Base-by-base conservation (phyloP, 2,888 invertebrate species). In the Acrobasis suavella region DNA sequence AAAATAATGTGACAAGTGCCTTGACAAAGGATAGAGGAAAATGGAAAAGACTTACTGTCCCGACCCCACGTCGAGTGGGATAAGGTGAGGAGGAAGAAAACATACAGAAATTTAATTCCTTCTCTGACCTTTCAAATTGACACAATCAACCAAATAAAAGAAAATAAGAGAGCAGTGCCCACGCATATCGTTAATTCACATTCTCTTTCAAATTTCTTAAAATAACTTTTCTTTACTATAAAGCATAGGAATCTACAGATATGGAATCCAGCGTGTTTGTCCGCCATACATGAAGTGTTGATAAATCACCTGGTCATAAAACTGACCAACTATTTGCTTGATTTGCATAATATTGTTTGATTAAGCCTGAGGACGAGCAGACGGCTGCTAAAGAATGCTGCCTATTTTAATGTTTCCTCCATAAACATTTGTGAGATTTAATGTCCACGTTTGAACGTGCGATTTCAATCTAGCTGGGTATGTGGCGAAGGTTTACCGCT, bases 261-360 rank as follows among this genome's bases (percentile, higher is more conserved):
- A 77, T 62, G 68, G 66, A 65, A 63, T 65, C 73, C 67, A 65
- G 64, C 62, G 49, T 75, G 76, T 74, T 72, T 72, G 69, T 68
- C 78, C 78, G 65, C 81, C 79, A 75, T 82, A 76, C 77, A 81
- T 69, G 81, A 82, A 78, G 72, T 79, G 75, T 77, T 80, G 82
- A 83, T 86, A 82, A 85, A 83, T 85, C 73, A 79, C 72, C 77
- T 77, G 74, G 78, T 84, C 78, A 82, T 87, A 83, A 86, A 85
- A 82, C 81, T 81, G 77, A 84, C 82, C 81, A 82, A 82, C 75
- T 77, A 82, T 81, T 82, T 78, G 79, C 79, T 74, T 83, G 74
- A 89, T 89, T 89, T 87, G 85, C 88, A 87, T 89, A 86, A 81
- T 75, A 80, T 76, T 82, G 70, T 84, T 83, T 83, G 84, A 84